These are phyloP conservation scores for Haliclona indistincta DNA, from an alignment of 37 sponge, comb jelly and placozoan species.

Conservation along the genomic window DNA sequence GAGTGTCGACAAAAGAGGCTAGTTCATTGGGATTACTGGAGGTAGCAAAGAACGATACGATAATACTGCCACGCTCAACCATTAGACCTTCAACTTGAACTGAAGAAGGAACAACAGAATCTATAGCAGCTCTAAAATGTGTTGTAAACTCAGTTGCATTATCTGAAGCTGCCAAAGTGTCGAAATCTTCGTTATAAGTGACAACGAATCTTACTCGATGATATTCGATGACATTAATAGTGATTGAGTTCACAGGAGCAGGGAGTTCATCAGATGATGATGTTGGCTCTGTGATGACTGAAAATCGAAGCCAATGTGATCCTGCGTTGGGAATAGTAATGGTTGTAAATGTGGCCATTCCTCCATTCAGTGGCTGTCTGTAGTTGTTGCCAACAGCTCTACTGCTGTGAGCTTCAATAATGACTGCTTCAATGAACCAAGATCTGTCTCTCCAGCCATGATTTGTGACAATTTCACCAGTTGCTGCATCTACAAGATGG, in stretches of 20 bases:
- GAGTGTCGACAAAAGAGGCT: not conserved
- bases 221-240: constrained; percentile 3
- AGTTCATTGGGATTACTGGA: constrained; percentile 14
- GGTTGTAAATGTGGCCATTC: constrained; percentile 47
- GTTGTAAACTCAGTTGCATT: constrained; percentile 7
- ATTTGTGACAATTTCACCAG: constrained; percentile 27
- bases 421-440: constrained; percentile 42
- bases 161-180: not conserved
- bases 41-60: constrained; percentile 32
- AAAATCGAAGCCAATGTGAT: constrained; percentile 17
- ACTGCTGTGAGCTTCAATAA: not conserved
- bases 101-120: not conserved
- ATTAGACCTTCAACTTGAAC: constrained; percentile 23
- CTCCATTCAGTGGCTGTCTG: no score
- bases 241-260: not conserved
- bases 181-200: constrained; percentile 36
- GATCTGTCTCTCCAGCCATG: constrained; percentile 62
- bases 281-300: constrained; percentile 33
- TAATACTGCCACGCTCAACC: constrained; percentile 38
- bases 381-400: not conserved
- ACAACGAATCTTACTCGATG: constrained; percentile 25
- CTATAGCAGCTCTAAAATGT: no score
- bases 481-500: constrained; percentile 33
- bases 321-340: constrained; percentile 21
- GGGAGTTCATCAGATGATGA: constrained; percentile 5